Percentiles rank a stretch among this genome's conserved stretches.
Conservation (phyloP, 2,113 vertebrate genomes). For the Sitta europaea region DNA sequence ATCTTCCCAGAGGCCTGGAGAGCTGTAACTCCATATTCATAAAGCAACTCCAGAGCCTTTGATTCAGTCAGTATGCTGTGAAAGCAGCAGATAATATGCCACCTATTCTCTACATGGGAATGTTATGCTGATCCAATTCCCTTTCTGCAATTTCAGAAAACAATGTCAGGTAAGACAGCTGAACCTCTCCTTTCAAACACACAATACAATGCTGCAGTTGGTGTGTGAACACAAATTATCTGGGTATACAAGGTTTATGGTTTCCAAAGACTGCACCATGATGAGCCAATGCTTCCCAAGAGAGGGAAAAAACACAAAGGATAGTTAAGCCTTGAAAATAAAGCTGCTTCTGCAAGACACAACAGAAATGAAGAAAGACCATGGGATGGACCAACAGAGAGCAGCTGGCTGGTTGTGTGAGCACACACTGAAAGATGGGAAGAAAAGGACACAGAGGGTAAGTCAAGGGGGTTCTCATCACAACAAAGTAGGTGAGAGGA, state of each 20-base stretch:
- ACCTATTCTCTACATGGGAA: constrained; percentile 44
- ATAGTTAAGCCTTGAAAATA: not conserved
- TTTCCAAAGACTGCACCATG: not conserved
- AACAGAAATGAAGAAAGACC: not conserved
- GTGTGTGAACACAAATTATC: constrained; percentile 23
- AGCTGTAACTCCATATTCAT: constrained; percentile 45
- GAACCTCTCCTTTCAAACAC: constrained; percentile 33
- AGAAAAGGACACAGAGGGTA: not conserved
- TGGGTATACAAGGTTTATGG: constrained; percentile 35
- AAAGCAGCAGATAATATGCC: constrained; percentile 23
- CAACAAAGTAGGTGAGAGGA: not conserved
- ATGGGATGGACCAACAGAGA: not conserved
- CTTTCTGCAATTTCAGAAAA: constrained; percentile 22
- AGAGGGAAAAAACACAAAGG: not conserved
- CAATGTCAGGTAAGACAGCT: not conserved
- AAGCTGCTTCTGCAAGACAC: constrained; percentile 16
- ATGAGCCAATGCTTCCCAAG: not conserved
- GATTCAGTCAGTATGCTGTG: not conserved
- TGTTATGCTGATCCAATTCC: constrained; percentile 22
- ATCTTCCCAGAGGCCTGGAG: not conserved
- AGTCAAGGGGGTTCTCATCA: not conserved
- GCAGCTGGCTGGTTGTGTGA: not conserved
- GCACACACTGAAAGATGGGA: not conserved
- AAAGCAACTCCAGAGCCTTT: not conserved
- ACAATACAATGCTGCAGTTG: not conserved